These are phyloP conservation scores for Synchiropus splendidus DNA, from an alignment of 2,113 vertebrate species.

Conservation along the genomic window DNA sequence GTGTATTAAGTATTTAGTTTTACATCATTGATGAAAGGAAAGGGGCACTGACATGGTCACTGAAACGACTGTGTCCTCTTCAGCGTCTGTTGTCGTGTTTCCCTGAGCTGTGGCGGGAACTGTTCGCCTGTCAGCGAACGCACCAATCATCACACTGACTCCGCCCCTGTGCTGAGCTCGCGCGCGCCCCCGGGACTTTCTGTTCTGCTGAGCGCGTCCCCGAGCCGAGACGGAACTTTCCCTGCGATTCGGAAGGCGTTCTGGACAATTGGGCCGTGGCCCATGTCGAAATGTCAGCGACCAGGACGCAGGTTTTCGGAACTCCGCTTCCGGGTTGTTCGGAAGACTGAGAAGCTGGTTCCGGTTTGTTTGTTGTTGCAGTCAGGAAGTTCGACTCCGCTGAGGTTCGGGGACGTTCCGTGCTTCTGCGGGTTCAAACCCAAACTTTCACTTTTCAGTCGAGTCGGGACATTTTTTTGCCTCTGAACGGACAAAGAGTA, in stretches of 20 bases:
- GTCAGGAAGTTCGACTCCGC: conserved; percentile 70
- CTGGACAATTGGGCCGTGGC: too few species aligned
- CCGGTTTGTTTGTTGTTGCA: conserved; percentile 46
- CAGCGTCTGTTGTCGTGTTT: too few species aligned
- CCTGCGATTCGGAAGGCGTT: too few species aligned
- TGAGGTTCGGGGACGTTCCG: too few species aligned
- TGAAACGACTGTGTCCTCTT: too few species aligned
- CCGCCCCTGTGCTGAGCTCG: conserved; percentile 2
- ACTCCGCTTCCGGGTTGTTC: conserved; percentile 11
- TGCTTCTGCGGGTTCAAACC: neutral
- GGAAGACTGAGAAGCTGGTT: conserved; percentile 39
- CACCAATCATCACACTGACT: neutral
- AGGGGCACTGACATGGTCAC: too few species aligned
- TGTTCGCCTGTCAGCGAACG: neutral
- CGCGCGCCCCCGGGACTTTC: conserved; percentile 45
- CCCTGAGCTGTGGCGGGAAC: too few species aligned
- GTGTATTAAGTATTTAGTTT: too few species aligned
- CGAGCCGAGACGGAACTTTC: too few species aligned
- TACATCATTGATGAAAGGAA: too few species aligned
- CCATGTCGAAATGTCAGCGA: too few species aligned
- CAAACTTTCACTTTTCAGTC: conserved; percentile 5
- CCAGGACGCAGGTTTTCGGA: neutral
- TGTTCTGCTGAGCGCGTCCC: too few species aligned
- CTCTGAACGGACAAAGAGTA: conserved; percentile 5
- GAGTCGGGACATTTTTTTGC: neutral